These are phyloP conservation scores for Acipenser transmontanus DNA, from an alignment of 2,797 vertebrate genomes.

Conservation along the genomic window DNA sequence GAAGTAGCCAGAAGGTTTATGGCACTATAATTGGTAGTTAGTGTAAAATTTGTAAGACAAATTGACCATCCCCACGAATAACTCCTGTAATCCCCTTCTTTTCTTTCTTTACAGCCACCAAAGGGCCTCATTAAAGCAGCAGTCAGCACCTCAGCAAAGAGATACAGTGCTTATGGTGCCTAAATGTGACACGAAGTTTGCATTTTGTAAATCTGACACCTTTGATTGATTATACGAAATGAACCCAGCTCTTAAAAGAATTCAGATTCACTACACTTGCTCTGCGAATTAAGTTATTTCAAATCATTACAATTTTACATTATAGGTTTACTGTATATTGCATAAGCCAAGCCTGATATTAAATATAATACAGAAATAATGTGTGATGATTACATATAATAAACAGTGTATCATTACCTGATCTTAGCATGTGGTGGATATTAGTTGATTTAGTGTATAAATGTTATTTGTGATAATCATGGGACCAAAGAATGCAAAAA, in stretches of 20 bases:
- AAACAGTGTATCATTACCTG: no score
- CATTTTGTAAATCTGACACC: constrained; percentile 78
- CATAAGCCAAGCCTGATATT: no score
- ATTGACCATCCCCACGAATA: constrained; percentile 79
- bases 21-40: constrained; percentile 88
- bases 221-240: constrained; percentile 72
- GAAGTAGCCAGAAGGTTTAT: constrained; percentile 85
- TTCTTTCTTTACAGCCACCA: constrained; percentile 82
- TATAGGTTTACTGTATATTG: no score
- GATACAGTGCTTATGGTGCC: constrained; percentile 67
- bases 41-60: constrained; percentile 92
- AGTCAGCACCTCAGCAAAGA: constrained; percentile 71
- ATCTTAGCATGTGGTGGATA: no score
- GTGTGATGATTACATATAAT: no score
- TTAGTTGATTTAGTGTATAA: no score
- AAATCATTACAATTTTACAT: no score
- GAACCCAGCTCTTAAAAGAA: constrained; percentile 30
- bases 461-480: no score
- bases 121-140: constrained; percentile 85
- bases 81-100: constrained; percentile 71
- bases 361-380: no score
- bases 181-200: constrained; percentile 75
- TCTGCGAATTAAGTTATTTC: no score
- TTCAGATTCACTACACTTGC: no score
- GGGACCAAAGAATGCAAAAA: no score